Base-by-base conservation (phyloP, 2,797 vertebrate genomes). In the Characodon lateralis region DNA sequence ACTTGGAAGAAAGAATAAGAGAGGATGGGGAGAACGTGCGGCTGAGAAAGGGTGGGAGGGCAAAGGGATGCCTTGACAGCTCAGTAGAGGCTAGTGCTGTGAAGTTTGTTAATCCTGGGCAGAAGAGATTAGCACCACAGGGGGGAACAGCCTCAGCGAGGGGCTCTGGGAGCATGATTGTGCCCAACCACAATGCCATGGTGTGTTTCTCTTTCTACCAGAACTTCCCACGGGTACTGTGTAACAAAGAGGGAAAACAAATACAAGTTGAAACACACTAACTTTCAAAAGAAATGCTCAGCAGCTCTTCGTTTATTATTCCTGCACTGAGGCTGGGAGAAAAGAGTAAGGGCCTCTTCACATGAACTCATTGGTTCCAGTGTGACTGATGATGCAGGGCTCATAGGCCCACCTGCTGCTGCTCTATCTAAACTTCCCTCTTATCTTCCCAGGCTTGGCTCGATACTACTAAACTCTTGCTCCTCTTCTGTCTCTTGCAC, bases 41-140 rank as follows among this genome's bases (percentile, higher is more conserved):
- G 55, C 39, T 79, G 73, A 73, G 73, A 56, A 70, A 43, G 68
- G 46, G 46, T 77, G 65, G 77, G 5, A 78, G 83, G 72, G 71
- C 83, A 83, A 85, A 78, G 71, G 5, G 2, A 78, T 79, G 89
- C 81, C 85, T 85, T 90, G 90, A 91, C 88, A 88, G 89, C 92
- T 1, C 94, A 93, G 94, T 85, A 72, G 94, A 94, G 77, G 89
- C 85, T 78, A 55, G 80, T 56, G 84, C 92, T 94, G 92, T 94
- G 92, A 93, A 94, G 93, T 91, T 93, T 78, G 83, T 88, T 95
- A 95, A 96, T 95, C 94, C 93, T 50, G 84, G 86, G 80, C 90
- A 93, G 89, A 80, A 83, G 78, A 92, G 94, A 96, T 96, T 96
- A 95, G 87, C 94, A 84, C 93, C 0, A 86, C 73, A n/a, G 93